Conservation (phyloP, 2,888 invertebrate species). For the Leucophenga montana region DNA sequence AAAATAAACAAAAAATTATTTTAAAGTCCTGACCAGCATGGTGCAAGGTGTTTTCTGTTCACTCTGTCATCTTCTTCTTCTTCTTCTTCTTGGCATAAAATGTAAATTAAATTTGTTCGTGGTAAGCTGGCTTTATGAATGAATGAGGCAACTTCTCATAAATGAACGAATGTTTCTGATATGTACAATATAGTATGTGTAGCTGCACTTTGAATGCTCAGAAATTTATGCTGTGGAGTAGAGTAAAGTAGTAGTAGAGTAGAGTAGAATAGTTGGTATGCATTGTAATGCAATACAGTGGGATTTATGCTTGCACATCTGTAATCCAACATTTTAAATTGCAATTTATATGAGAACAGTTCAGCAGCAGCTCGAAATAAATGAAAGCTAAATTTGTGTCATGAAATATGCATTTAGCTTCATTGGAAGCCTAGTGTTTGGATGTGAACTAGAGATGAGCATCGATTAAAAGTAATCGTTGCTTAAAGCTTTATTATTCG, state of each 20-base stretch:
- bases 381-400: conserved; percentile 1
- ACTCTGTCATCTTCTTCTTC: background rate
- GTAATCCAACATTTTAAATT: conserved; percentile 19
- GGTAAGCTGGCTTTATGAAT: conserved; percentile 30
- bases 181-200: too few relatives aligned
- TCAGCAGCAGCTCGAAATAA: conserved; percentile 15
- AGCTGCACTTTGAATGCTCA: too few relatives aligned
- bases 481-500: too few relatives aligned
- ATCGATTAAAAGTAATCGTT: too few relatives aligned
- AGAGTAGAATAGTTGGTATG: too few relatives aligned
- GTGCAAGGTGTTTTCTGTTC: conserved; percentile 1
- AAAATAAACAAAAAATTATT: too few relatives aligned
- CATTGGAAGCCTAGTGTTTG: background rate
- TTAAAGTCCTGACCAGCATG: background rate
- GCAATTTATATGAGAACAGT: conserved; percentile 2
- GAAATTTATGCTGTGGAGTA: too few relatives aligned
- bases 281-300: too few relatives aligned
- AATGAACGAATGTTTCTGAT: background rate
- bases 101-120: conserved; percentile 42
- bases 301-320: conserved; percentile 12
- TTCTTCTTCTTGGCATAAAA: conserved; percentile 22
- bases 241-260: too few relatives aligned
- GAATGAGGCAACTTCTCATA: background rate
- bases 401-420: conserved; percentile 16
- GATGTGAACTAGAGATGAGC: too few relatives aligned